Evolutionary conservation across 2,888 invertebrate species (phyloP).

Genomic region (Pachymerium ferrugineum): DNA sequence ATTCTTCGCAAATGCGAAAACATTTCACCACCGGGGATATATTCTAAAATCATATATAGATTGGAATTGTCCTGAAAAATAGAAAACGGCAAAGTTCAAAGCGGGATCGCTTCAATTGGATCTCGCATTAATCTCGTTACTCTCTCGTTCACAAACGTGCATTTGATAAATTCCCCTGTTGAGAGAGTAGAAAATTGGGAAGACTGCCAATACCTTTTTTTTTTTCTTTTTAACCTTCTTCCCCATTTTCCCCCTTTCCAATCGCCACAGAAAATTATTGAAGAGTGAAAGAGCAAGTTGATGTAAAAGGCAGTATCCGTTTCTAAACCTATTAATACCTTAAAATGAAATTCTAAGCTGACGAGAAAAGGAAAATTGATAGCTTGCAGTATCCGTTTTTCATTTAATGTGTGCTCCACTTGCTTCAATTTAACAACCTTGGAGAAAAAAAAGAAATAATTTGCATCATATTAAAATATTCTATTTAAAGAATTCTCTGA

Average conservation of each 20-base stretch:
- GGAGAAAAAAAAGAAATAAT: no score
- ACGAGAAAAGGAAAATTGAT: slow-evolving; percentile 99
- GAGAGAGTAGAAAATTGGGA: background rate
- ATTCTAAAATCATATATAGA: slow-evolving; percentile 99
- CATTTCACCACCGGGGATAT: slow-evolving; percentile 99
- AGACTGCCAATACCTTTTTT: background rate
- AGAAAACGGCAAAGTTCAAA: no score
- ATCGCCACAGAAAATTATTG: background rate
- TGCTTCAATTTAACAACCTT: slow-evolving; percentile 96
- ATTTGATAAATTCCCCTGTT: no score
- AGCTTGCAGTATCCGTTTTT: slow-evolving; percentile 97
- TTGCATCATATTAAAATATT: no score
- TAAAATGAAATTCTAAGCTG: slow-evolving; percentile 96
- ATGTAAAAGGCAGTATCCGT: no score
- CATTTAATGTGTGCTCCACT: slow-evolving; percentile 98
- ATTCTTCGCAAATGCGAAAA: slow-evolving; percentile 98
- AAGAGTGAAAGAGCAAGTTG: no score
- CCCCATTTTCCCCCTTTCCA: background rate
- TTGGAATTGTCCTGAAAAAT: slow-evolving; percentile 98
- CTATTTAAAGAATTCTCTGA: no score
- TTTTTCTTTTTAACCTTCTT: no score
- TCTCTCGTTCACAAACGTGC: background rate
- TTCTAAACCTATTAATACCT: slow-evolving; percentile 56
- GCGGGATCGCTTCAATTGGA: slow-evolving; percentile 32
- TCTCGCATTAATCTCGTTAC: background rate